Percentiles rank a stretch among this genome's conserved stretches.
Conservation (phyloP, 1,140 invertebrate genomes). For the Melanaphis sacchari region DNA sequence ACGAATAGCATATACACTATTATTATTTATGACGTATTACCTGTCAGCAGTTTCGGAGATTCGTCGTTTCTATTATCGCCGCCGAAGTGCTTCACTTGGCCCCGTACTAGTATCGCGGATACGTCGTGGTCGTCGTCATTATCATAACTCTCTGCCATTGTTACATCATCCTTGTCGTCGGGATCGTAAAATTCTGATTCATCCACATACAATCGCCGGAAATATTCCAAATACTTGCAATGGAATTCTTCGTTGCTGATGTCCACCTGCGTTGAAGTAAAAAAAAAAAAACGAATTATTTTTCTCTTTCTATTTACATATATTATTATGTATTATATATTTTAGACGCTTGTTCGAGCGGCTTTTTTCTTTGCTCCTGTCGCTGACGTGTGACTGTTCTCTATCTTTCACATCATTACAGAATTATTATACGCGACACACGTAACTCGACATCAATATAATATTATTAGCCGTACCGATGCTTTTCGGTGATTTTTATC, state of each 20-base stretch:
- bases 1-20: background rate
- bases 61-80: background rate
- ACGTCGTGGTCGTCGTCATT: conserved; percentile 9
- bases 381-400: background rate
- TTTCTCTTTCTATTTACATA: background rate
- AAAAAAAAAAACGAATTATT: conserved; percentile 21
- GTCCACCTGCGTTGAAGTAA: background rate
- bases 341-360: background rate
- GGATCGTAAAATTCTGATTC: background rate
- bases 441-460: background rate
- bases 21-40: conserved; percentile 5
- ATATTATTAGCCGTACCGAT: background rate
- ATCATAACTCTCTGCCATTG: conserved; percentile 17
- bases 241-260: conserved; percentile 54
- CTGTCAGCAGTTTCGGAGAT: background rate
- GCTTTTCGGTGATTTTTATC: background rate
- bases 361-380: background rate
- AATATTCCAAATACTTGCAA: conserved; percentile 53
- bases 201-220: conserved; percentile 37
- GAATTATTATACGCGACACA: background rate
- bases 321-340: background rate
- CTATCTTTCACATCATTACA: background rate
- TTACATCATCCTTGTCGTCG: background rate
- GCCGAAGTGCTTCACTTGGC: conserved; percentile 28
- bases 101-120: conserved; percentile 47